Percentiles rank a stretch among this genome's conserved stretches.
Conservation (phyloP, 2,888 invertebrate genomes). For the Plemyria rubiginata region DNA sequence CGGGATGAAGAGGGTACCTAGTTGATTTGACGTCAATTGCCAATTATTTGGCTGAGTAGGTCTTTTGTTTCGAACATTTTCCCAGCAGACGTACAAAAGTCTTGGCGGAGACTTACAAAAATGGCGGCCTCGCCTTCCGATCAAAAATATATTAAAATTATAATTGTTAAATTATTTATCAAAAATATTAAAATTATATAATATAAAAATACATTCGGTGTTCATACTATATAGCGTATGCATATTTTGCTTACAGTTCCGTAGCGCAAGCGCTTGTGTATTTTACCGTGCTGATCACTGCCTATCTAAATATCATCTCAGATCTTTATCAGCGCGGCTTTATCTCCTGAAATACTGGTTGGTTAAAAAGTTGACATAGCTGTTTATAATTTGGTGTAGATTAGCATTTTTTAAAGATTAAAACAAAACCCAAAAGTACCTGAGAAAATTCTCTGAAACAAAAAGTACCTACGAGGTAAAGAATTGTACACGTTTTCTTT, state of each 20-base stretch:
- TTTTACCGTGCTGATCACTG: conserved; percentile 1
- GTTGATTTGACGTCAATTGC: no score
- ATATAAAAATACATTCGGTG: no score
- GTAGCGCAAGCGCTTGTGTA: background rate
- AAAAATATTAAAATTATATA: no score
- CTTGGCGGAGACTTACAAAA: no score
- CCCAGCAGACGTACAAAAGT: no score
- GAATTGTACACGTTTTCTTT: background rate
- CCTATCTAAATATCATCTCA: conserved; percentile 25
- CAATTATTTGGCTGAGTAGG: no score
- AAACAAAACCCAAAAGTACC: conserved; percentile 5
- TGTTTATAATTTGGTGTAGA: conserved; percentile 20
- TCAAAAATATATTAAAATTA: no score
- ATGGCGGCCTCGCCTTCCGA: no score
- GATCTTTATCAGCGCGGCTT: conserved; percentile 26
- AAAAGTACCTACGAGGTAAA: background rate
- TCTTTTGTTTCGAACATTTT: no score
- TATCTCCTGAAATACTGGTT: conserved; percentile 21
- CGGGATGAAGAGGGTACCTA: background rate
- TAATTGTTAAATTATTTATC: no score
- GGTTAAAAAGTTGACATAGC: conserved; percentile 18
- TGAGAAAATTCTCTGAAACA: background rate
- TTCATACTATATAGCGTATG: background rate
- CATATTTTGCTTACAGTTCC: conserved; percentile 18
- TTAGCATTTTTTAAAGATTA: conserved; percentile 26